These are phyloP conservation scores for Centropristis striata DNA, from an alignment of 2,113 vertebrate species.

Conservation along the genomic window DNA sequence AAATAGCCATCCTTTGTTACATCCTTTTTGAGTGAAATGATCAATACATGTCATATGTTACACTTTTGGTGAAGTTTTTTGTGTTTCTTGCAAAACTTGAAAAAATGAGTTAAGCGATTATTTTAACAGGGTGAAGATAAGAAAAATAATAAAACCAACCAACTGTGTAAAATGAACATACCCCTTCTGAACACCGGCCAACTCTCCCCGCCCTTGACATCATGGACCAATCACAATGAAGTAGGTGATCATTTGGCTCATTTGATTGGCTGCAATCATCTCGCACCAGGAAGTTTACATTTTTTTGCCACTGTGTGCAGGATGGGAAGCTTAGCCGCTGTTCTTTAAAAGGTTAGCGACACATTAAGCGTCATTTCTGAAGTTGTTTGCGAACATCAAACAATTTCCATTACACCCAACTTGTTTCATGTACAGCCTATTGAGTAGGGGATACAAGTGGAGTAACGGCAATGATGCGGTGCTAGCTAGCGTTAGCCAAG, in stretches of 20 bases:
- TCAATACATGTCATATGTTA: too few relatives aligned
- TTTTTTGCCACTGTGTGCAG: neutral
- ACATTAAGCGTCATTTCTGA: neutral
- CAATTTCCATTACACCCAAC: too few relatives aligned
- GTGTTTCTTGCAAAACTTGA: too few relatives aligned
- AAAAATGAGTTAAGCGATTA: too few relatives aligned
- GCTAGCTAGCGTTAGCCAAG: slow-evolving; percentile 9
- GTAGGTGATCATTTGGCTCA: neutral
- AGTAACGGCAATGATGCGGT: neutral
- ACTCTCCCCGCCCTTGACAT: neutral
- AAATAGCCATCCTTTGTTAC: too few relatives aligned
- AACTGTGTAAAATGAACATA: neutral
- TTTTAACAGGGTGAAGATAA: too few relatives aligned
- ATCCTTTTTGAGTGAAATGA: too few relatives aligned
- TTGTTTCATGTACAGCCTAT: neutral
- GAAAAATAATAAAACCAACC: too few relatives aligned
- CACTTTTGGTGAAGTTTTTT: too few relatives aligned
- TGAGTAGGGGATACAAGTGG: neutral
- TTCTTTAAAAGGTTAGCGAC: slow-evolving; percentile 32
- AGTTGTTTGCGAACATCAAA: neutral
- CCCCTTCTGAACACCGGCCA: fast-evolving
- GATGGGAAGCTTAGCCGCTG: slow-evolving; percentile 1
- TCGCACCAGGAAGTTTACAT: slow-evolving; percentile 50
- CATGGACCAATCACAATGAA: slow-evolving; percentile 36
- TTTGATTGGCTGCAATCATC: slow-evolving; percentile 56